Evolutionary conservation across 2,888 invertebrate genomes (phyloP), one percentile per base, ranked within the genome.

Genomic region (Osmoderma eremita): DNA sequence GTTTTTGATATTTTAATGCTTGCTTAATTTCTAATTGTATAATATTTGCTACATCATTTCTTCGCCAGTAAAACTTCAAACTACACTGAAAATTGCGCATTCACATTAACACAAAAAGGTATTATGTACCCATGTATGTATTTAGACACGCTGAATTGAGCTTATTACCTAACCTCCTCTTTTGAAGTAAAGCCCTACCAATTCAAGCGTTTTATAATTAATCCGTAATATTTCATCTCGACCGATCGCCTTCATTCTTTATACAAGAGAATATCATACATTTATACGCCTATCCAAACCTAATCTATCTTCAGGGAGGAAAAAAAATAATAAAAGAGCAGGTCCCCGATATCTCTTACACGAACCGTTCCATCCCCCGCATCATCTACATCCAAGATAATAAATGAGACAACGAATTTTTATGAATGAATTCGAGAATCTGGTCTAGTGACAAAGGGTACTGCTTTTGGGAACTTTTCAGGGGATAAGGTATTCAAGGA

Each of bases 351-450:
- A 45, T 61, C 58, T 61, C 45, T 17, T 61, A 65, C 15, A 65
- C 38, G 30, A 41, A 41, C 58, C 63, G 51, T 30, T 50, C 62
- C 38, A 17, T 53, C 53, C 64, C 30, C 30, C 30, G 30, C 3
- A 17, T 41, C 42, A 42, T 64, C 63, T 45, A 18, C 53, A 69
- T 66, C 63, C 64, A 64, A 68, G 67, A 71, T 69, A 71, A 74
- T 71, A 73, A 73, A 72, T 73, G 74, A 69, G 70, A 69, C 72
- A 67, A 53, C 68, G 68, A 64, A 70, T 45, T 70, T 68, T 70
- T 68, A 74, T 74, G 74, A 74, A 72, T 72, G 73, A 74, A 73
- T 69, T 69, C 68, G 68, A 70, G 69, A 74, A 71, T 71, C 67
- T 68, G 66, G 71, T 71, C 70, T 65, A 63, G 71, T 72, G 73